Conservation (phyloP, 2,113 vertebrate genomes). For the Myxocyprinus asiaticus region DNA sequence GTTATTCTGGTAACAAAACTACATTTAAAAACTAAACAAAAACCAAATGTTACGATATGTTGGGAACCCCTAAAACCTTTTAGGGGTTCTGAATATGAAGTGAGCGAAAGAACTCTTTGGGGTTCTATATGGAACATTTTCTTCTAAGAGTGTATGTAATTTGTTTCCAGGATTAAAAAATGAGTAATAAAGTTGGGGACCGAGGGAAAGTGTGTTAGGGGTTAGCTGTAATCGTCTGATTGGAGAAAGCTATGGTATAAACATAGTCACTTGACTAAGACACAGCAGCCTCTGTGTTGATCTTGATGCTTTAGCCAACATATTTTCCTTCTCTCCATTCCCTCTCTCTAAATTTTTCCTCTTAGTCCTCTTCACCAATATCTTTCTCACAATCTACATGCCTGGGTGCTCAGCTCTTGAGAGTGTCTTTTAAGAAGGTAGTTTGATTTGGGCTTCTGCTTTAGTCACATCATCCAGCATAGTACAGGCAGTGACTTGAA, state of each 20-base stretch:
- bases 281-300: conserved; percentile 62
- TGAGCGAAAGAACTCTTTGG: too few species aligned
- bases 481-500: not conserved
- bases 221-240: conserved; percentile 54
- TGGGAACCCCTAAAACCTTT: too few species aligned
- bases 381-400: not conserved
- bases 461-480: not conserved
- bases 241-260: conserved; percentile 61
- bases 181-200: conserved; percentile 5
- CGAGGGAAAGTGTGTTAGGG: not conserved
- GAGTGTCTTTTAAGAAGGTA: not conserved
- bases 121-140: too few species aligned
- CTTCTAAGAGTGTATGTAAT: not conserved
- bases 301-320: conserved; percentile 16
- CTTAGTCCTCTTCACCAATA: not conserved
- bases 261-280: conserved; percentile 70
- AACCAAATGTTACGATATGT: too few species aligned
- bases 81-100: too few species aligned
- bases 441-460: not conserved
- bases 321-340: not conserved
- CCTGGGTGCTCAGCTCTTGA: not conserved
- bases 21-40: too few species aligned
- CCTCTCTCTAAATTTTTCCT: not conserved
- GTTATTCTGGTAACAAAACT: too few species aligned
- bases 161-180: not conserved